Base-by-base conservation (phyloP, 2,113 vertebrate genomes). In the Athene cunicularia region DNA sequence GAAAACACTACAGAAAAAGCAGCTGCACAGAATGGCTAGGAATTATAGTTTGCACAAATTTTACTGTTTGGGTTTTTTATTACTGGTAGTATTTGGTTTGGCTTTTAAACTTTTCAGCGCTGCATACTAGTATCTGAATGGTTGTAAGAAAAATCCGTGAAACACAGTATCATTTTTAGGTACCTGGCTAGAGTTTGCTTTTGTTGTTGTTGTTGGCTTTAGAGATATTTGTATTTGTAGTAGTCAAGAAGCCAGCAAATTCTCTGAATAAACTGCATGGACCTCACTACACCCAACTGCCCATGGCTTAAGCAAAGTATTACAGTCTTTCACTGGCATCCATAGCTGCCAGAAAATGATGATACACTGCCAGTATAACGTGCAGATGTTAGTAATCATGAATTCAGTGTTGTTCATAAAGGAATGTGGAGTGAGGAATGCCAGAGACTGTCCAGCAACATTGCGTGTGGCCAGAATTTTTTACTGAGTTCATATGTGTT, bases 351-450 rank as follows among this genome's bases (percentile, higher is more conserved):
- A 97, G 86, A 93, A 96, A 97, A 68, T 4, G 11, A 75, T 89
- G 86, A 88, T 77, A 68, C 73, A 49, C 33, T 87, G 88, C 86
- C 80, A 96, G 49, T 94, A 85, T 68, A 88, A 94, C 64, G 75
- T 97, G 73, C 96, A 97, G 94, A 97, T 97, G 94, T 95, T 97
- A 92, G 80, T 41, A 92, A 95, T 95, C 83, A 86, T 49, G 75
- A 95, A 95, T 93, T 95, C 88, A 94, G 60, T 72, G 43, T 39
- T 79, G 76, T 43, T 27, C 93, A 95, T 81, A 79, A 84, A 85
- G 86, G 43, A 90, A 84, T 85, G 56, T 23, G 22, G 56, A 84
- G 11, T 90, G 35, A 89, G 52, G 58, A 86, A 60, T 89, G 56
- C 60, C 86, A 92, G 76, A 82, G 20, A 91, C 22, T 81, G 83